Conservation (phyloP, 2,113 vertebrate species). For the Sinocyclocheilus anophthalmus region DNA sequence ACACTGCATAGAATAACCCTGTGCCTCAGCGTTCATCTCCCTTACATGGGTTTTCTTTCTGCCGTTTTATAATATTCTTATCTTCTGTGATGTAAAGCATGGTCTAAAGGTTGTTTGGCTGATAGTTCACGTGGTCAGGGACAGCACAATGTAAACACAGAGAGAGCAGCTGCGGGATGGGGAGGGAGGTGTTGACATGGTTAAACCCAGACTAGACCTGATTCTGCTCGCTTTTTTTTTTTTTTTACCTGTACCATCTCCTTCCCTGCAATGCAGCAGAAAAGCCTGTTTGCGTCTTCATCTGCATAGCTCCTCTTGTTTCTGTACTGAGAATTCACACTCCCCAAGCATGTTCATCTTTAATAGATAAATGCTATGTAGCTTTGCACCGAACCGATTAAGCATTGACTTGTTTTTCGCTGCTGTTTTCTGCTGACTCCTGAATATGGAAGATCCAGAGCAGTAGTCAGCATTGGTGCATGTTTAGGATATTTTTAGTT, state of each 20-base stretch:
- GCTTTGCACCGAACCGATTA: constrained; percentile 11
- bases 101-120: constrained; percentile 57
- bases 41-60: constrained; percentile 46
- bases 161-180: constrained; percentile 42
- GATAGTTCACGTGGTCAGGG: constrained; percentile 53
- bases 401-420: constrained; percentile 33
- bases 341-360: constrained; percentile 7
- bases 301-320: constrained; percentile 55
- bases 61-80: constrained; percentile 53
- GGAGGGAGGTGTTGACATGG: constrained; percentile 57
- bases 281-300: constrained; percentile 41
- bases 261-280: constrained; percentile 67
- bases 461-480: constrained; percentile 1
- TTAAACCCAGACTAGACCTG: constrained; percentile 58
- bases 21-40: constrained; percentile 54
- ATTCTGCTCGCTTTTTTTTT: constrained; percentile 38
- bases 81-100: constrained; percentile 54
- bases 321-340: constrained; percentile 13
- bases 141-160: constrained; percentile 70
- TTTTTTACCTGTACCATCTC: constrained; percentile 13
- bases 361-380: constrained; percentile 32
- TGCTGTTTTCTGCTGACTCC: constrained; percentile 33
- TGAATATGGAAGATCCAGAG: constrained; percentile 1
- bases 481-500: constrained; percentile 45
- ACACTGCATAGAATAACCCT: not conserved